phyloP scores from a whole-genome alignment of 2,113 vertebrate species.

The Thermophis baileyi region DNA sequence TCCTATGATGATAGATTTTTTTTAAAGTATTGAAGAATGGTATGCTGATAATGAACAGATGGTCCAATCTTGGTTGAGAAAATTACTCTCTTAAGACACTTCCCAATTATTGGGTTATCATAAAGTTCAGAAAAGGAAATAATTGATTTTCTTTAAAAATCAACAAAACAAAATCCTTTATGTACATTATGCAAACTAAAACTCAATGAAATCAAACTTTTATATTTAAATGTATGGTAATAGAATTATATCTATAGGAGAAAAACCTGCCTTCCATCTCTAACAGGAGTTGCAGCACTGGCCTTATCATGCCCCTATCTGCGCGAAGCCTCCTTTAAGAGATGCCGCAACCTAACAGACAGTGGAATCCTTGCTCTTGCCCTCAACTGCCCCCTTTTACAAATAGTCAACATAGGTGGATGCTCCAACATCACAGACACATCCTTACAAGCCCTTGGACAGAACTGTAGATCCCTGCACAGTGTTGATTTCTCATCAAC shows the following conservation, averaged over 20 bases:
- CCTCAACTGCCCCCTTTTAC: constrained; percentile 69
- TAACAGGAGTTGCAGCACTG: constrained; percentile 70
- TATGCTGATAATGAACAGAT: background rate
- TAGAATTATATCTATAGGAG: background rate
- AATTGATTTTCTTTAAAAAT: background rate
- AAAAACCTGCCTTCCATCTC: constrained; percentile 37
- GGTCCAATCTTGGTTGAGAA: background rate
- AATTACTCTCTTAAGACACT: background rate
- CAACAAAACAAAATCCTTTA: background rate
- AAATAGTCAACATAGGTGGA: constrained; percentile 71
- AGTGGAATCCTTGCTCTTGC: constrained; percentile 74
- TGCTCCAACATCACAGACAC: constrained; percentile 71
- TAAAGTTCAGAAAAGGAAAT: background rate
- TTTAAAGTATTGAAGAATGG: background rate
- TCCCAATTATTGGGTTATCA: background rate
- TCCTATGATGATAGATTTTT: background rate
- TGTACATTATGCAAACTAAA: background rate
- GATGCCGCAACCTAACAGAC: constrained; percentile 74
- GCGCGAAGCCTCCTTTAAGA: constrained; percentile 66
- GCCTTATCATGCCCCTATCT: constrained; percentile 73
- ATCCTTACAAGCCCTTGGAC: constrained; percentile 72
- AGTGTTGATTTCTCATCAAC: constrained; percentile 78
- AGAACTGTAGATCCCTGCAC: constrained; percentile 73
- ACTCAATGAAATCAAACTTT: background rate
- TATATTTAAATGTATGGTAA: background rate